phyloP scores from a whole-genome alignment of 2,113 vertebrate species.

The Eurypyga helias region DNA sequence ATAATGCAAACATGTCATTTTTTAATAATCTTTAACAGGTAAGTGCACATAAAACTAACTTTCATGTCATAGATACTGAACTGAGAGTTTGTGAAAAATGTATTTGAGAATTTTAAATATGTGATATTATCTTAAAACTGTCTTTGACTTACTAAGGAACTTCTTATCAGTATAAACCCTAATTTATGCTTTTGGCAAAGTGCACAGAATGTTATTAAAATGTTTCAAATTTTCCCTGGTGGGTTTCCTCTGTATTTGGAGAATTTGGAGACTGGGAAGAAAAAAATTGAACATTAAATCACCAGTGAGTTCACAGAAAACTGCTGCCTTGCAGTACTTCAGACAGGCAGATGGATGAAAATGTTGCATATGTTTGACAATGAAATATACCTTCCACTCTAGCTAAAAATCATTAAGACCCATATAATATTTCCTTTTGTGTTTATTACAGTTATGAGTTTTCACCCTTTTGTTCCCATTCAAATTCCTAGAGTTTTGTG shows the following conservation, averaged over 20 bases:
- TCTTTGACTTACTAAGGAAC: background rate
- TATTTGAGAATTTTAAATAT: background rate
- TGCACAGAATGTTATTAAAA: background rate
- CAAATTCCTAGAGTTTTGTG: background rate
- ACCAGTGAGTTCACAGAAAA: background rate
- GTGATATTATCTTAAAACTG: background rate
- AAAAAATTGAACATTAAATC: background rate
- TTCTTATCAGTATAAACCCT: background rate
- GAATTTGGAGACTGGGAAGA: background rate
- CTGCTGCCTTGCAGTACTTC: background rate
- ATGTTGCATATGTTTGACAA: background rate
- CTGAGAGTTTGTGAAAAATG: background rate
- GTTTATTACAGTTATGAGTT: background rate
- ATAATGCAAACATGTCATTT: background rate
- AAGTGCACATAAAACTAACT: background rate
- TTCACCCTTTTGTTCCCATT: background rate
- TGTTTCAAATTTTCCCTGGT: background rate
- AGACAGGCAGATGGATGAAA: slow-evolving; percentile 47
- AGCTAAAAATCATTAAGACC: slow-evolving; percentile 10
- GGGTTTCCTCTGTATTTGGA: background rate
- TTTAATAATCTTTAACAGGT: background rate
- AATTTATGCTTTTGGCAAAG: background rate
- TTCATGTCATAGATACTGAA: background rate
- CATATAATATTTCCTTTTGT: slow-evolving; percentile 3
- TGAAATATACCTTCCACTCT: slow-evolving; percentile 16